Evolutionary conservation across 2,888 invertebrate species (phyloP), one percentile per base, ranked within the genome.

Genomic region (Diarsia dahlii): DNA sequence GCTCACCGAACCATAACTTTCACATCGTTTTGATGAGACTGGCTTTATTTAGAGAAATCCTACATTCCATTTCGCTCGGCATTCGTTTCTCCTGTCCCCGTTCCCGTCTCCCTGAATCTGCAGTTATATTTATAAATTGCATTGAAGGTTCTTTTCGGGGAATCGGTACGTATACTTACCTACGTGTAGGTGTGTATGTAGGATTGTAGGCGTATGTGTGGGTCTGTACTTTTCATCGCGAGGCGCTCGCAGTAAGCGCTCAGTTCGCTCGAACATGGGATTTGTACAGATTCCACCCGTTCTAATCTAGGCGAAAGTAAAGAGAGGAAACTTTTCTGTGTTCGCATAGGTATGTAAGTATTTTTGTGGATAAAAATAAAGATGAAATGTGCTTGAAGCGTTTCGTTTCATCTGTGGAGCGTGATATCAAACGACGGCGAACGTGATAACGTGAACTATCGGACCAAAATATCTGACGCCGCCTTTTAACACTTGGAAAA

Each of bases 101-200:
- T 81, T 79, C 58, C 74, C 76, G 64, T 69, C 62, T 72, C 69
- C 70, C 78, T 81, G 82, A 83, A 80, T 82, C 75, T 87, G 69
- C 80, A 87, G 85, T 79, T 87, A 80, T 87, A 75, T 82, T 80
- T 84, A 81, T 77, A 82, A 87, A 87, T 81, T 87, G 77, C 78
- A 86, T 83, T 77, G 74, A 74, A 76, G 52, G 72, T 74, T 77
- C 82, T 85, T 84, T 82, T 78, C 60, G 80, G 58, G 65, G 50
- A 82, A 58, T 63, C 58, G 50, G 58, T 74, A 69, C 18, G 28
- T 65, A 65, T 65, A 56, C 50, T 39, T 18, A 63, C 54, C 1
- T 28, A 2, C 2, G 15, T 71, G 45, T 72, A 69, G 46, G 50
- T 62, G 56, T 70, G 10, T 69, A 62, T 58, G 58, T 69, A 46